These are phyloP conservation scores for Microcebus jonahi DNA, from an alignment of 2,113 vertebrate genomes.

Conservation along the genomic window DNA sequence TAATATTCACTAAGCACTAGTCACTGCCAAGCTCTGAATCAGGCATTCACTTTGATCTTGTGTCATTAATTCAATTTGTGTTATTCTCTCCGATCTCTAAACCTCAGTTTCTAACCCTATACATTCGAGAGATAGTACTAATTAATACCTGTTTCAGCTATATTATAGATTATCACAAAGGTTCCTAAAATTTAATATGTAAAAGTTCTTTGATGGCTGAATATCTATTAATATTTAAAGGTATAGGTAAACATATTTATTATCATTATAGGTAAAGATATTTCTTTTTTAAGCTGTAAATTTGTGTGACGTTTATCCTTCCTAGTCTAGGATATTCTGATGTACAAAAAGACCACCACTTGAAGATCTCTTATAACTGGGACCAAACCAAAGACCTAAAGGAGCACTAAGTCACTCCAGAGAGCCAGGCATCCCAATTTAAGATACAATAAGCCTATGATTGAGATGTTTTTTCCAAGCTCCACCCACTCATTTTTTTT, in stretches of 20 bases:
- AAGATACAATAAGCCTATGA: background rate
- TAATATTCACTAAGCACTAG: background rate
- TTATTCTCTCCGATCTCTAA: background rate
- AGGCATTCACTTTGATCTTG: background rate
- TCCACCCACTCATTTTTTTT: background rate
- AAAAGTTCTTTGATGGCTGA: background rate
- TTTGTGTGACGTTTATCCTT: background rate
- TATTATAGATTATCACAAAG: background rate
- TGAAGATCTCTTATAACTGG: background rate
- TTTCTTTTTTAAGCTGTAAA: background rate
- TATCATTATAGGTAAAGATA: background rate
- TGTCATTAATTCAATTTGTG: background rate
- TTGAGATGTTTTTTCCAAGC: background rate
- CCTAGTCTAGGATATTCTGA: background rate
- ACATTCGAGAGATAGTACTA: background rate
- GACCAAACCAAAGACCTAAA: background rate
- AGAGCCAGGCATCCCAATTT: background rate
- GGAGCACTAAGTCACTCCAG: background rate
- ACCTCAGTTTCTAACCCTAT: background rate
- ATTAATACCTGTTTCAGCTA: background rate
- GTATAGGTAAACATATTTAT: background rate
- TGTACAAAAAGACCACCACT: background rate
- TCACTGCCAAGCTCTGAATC: background rate
- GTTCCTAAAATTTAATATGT: background rate
- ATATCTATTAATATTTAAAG: background rate